Base-by-base conservation (phyloP, 2,113 vertebrate species). In the Clupea harengus region DNA sequence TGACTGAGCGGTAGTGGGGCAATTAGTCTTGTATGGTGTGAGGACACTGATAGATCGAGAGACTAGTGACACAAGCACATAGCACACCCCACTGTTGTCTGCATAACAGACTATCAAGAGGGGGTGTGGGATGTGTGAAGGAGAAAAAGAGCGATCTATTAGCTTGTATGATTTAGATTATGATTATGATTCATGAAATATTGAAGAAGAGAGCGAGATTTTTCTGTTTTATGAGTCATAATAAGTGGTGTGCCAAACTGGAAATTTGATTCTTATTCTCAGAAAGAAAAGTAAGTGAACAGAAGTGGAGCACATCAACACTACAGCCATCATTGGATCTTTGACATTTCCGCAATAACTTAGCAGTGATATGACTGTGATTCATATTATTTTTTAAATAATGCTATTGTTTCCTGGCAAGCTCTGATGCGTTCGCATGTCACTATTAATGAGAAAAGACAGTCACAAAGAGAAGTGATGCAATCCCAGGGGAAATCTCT, bases 1-100 rank as follows among this genome's bases (percentile, higher is more conserved):
- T 82, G 45, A 45, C 60, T 13, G 60, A 45, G 82, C 64, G 84
- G 81, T 46, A 67, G 81, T 52, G 46, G 17, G 52, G 49, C 25
- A 57, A 57, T 45, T 57, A 44, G 82, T 83, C 72, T 86, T 81
- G 67, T 75, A 72, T 28, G 64, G 28, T 64, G 81, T 84, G 45
- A 83, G 64, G 15, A 85, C n/a, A 81, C 50, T n/a, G 78, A 47
- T 83, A 81, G 25, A 81, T 57, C 10, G 1, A 28, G 1, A 81
- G 20, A 25, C 28, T 78, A 39, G 39, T 78, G n/a, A 13, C 45
- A 80, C 15, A 84, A 39, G 47, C 83, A 72, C 57, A 78, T 78
- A 6, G 72, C 25, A 1, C 4, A 32, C 25, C 9, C 32, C 32
- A 15, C 32, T 15, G 0, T 39, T 32, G 13, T 78, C 72, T 39